Conservation (phyloP, 1,140 invertebrate species). For the Cyrtorhinus lividipennis region DNA sequence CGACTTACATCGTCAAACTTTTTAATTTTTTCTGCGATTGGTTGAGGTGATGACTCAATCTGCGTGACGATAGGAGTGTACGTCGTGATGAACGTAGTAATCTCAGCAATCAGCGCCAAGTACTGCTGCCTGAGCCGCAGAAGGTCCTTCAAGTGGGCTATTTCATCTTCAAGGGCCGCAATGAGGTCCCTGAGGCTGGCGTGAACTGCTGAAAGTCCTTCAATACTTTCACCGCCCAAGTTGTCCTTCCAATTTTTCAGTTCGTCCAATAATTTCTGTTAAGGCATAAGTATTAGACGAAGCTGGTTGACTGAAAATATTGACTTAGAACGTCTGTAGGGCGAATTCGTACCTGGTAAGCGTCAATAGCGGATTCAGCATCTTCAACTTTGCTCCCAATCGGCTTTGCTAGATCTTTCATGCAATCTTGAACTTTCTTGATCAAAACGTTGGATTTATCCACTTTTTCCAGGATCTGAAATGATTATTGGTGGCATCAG, state of each 20-base stretch:
- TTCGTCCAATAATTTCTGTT: conserved; percentile 52
- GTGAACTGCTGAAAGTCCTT: conserved; percentile 58
- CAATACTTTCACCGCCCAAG: conserved; percentile 48
- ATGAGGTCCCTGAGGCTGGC: conserved; percentile 65
- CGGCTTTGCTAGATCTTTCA: conserved; percentile 68
- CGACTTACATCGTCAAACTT: conserved; percentile 60
- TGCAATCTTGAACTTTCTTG: conserved; percentile 60
- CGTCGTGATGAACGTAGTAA: conserved; percentile 70
- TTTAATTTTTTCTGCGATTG: conserved; percentile 73
- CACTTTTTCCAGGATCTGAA: conserved; percentile 45
- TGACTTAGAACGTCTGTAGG: too few species aligned
- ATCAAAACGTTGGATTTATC: conserved; percentile 66
- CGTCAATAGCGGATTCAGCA: conserved; percentile 56
- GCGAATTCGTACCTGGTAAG: conserved; percentile 48
- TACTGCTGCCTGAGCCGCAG: conserved; percentile 73
- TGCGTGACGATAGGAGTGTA: conserved; percentile 72
- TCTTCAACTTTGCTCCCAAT: conserved; percentile 73
- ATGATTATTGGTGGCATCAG: too few species aligned
- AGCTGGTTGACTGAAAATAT: too few species aligned
- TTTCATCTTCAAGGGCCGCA: conserved; percentile 65
- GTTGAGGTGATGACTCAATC: conserved; percentile 63
- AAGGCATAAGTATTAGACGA: too few species aligned
- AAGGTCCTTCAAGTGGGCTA: conserved; percentile 58
- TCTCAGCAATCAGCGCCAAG: conserved; percentile 67
- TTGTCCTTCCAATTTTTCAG: conserved; percentile 65